Evolutionary conservation across 2,113 vertebrate species (phyloP).

Genomic region (Myodes glareolus): DNA sequence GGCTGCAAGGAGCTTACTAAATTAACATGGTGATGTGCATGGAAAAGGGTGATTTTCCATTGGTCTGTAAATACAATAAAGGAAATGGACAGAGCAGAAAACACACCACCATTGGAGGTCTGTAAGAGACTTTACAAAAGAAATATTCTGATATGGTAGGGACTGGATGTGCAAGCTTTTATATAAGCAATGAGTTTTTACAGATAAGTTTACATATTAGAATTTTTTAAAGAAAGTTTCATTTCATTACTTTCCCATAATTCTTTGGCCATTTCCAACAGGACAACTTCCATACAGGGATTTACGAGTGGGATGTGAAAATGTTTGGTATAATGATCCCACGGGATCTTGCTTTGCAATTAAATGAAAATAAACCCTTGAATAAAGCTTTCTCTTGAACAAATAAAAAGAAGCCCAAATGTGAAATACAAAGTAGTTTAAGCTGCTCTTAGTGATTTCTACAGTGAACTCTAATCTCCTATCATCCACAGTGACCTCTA

Average conservation of each 20-base stretch:
- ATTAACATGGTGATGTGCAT: constrained; percentile 64
- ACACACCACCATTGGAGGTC: not conserved
- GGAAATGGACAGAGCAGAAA: constrained; percentile 22
- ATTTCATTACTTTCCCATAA: not conserved
- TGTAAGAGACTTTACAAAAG: constrained; percentile 2
- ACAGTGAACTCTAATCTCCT: constrained; percentile 11
- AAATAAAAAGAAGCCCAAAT: constrained; percentile 32
- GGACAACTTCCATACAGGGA: not conserved
- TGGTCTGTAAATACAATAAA: not conserved
- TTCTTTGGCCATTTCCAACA: constrained; percentile 54
- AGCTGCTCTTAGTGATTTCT: constrained; percentile 10
- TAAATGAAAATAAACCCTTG: constrained; percentile 63
- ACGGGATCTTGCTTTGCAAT: constrained; percentile 49
- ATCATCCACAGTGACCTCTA: not conserved
- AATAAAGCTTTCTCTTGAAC: constrained; percentile 49
- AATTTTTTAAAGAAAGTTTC: not conserved
- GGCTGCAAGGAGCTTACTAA: constrained; percentile 53
- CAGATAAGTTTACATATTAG: constrained; percentile 1
- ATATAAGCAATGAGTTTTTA: constrained; percentile 19
- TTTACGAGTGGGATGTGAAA: not conserved
- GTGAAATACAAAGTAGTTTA: constrained; percentile 28
- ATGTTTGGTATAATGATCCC: constrained; percentile 42
- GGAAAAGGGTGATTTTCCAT: constrained; percentile 29
- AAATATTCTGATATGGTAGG: constrained; percentile 44
- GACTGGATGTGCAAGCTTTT: not conserved